Evolutionary conservation across 2,797 vertebrate species (phyloP).

Genomic region (Myoxocephalus aenaeus): DNA sequence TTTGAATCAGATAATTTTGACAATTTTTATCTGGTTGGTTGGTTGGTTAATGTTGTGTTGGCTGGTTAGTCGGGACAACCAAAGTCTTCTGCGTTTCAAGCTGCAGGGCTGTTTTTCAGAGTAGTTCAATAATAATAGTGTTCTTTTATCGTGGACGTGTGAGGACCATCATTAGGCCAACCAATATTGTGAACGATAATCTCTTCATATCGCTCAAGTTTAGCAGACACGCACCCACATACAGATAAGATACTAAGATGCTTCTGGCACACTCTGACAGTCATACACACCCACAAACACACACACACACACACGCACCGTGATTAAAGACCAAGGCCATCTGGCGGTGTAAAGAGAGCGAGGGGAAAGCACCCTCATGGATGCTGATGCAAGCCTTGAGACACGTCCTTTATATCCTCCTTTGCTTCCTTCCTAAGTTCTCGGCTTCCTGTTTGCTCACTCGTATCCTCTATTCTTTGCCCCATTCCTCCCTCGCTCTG

Average conservation of each 20-base stretch:
- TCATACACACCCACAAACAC: slow-evolving; percentile 11
- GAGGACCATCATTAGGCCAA: neutral
- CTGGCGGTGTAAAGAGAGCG: slow-evolving; percentile 66
- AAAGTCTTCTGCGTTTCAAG: neutral
- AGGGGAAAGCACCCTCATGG: slow-evolving; percentile 68
- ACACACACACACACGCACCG: slow-evolving; percentile 27
- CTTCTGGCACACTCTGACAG: slow-evolving; percentile 26
- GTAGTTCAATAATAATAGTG: neutral
- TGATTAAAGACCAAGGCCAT: slow-evolving; percentile 81
- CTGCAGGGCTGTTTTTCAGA: neutral
- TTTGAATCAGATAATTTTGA: no score
- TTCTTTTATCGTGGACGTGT: neutral
- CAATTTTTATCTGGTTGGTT: no score
- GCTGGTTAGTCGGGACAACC: neutral
- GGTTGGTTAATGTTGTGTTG: neutral
- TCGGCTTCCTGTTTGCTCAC: slow-evolving; percentile 42
- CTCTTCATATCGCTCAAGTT: neutral
- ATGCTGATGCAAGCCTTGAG: slow-evolving; percentile 78
- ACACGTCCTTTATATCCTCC: slow-evolving; percentile 65
- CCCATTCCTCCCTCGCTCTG: slow-evolving; percentile 1
- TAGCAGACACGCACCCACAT: slow-evolving; percentile 8
- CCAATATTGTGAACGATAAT: neutral
- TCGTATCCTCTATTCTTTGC: slow-evolving; percentile 25
- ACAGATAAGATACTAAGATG: slow-evolving; percentile 13
- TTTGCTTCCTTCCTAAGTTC: slow-evolving; percentile 46